Evolutionary conservation across 2,113 vertebrate species (phyloP), one percentile per base, ranked within the genome.

Genomic region (Brachionichthys hirsutus): DNA sequence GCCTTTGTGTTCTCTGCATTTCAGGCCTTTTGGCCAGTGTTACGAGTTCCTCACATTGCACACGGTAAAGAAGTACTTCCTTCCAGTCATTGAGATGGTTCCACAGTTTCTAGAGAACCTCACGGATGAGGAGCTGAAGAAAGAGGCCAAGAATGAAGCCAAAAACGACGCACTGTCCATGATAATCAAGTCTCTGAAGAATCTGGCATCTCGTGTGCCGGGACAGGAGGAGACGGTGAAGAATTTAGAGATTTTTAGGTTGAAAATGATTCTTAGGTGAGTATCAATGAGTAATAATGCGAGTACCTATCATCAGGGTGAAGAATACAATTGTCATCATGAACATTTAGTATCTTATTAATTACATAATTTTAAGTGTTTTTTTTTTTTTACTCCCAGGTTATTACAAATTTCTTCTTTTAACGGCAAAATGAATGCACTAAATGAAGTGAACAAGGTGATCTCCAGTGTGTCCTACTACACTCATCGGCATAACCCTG

Each of bases 181-280:
- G 97, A 99, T 99, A 93, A 98, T 99, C 92, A 99, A 99, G 89
- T 99, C 97, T 83, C 89, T 99, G 80, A 99, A 99, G 89, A 99
- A 96, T 84, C 93, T 99, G 92, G 97, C 97, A 78, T 99, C 97
- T 75, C 93, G 95, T 76, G 95, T 99, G 84, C 96, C 97, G 67
- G 97, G 97, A 73, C 97, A 99, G 89, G 97, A 99, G 89, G 97
- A 99, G 92, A 98, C 96, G 11, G 97, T 99, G 89, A 98, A 98
- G 92, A 99, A 98, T 83, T 96, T 99, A 95, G 97, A 99, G 92
- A 99, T 99, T 93, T 98, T 99, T 97, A 98, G 97, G 76, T 95
- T 99, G 94, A 99, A 99, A 97, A 99, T 99, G 97, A 99, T 99
- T 91, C 97, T 99, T 95, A 98, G 97, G 97, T 98, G 88, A 95